Conservation (phyloP, 2,797 vertebrate genomes). For the Scolopax rusticola region DNA sequence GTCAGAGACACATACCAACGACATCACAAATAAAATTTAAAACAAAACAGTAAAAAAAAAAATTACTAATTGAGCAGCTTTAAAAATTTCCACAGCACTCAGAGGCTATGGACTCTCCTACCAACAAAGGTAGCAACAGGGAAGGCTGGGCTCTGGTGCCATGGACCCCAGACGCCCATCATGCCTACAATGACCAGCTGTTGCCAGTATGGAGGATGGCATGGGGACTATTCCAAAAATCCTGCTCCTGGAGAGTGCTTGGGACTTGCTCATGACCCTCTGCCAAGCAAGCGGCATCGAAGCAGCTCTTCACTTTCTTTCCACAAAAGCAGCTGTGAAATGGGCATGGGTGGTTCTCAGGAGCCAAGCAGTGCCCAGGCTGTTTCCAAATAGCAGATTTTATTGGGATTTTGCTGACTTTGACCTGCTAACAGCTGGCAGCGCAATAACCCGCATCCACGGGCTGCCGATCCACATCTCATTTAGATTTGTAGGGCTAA, state of each 20-base stretch:
- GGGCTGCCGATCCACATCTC: not conserved
- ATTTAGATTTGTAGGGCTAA: not conserved
- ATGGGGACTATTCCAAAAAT: not conserved
- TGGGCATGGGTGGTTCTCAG: accelerated
- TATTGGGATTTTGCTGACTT: not conserved
- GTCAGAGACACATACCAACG: not conserved
- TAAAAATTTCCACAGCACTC: not conserved
- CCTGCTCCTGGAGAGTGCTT: not conserved
- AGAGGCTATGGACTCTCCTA: not conserved
- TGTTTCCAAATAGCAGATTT: accelerated
- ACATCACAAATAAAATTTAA: not conserved
- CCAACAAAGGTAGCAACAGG: not conserved
- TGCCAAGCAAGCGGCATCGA: not conserved
- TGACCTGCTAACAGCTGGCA: not conserved
- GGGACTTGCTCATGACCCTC: not conserved
- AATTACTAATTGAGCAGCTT: not conserved
- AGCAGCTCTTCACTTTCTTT: not conserved
- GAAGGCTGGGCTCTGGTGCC: not conserved
- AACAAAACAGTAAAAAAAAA: not conserved
- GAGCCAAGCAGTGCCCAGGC: accelerated
- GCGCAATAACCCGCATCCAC: accelerated
- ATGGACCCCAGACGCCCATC: not conserved
- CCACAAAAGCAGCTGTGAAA: not conserved
- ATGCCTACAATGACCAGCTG: not conserved
- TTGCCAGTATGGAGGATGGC: not conserved